Evolutionary conservation across 2,797 vertebrate species (phyloP).

Genomic region (Cygnus olor): DNA sequence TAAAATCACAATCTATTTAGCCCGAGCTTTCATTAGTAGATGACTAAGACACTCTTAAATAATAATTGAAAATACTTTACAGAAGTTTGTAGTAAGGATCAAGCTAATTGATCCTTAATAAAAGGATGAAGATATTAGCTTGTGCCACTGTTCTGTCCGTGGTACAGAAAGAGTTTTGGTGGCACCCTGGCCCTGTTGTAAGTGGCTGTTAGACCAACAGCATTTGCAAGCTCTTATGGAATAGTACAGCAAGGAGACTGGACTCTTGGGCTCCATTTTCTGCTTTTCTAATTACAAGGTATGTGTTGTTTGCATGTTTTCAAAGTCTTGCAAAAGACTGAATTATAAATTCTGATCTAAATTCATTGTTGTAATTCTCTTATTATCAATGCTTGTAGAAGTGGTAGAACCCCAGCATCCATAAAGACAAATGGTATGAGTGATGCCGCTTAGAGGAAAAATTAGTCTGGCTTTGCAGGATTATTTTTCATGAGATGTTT

Average conservation of each 20-base stretch:
- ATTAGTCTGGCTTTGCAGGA: background rate
- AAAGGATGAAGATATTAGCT: background rate
- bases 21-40: background rate
- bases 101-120: background rate
- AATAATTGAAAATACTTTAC: background rate
- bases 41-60: background rate
- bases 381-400: background rate
- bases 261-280: background rate
- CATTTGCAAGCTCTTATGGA: background rate
- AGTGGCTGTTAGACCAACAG: background rate
- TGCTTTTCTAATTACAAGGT: background rate
- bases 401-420: background rate
- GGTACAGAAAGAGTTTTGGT: background rate
- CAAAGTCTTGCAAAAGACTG: background rate
- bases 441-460: background rate
- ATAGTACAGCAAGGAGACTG: background rate
- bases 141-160: fast-evolving
- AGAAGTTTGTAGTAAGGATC: background rate
- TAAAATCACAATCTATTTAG: background rate
- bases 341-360: background rate
- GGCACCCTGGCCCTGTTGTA: background rate
- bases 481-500: conserved; percentile 9
- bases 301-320: background rate
- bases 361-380: background rate
- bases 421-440: background rate